Percentiles rank a stretch among this genome's conserved stretches.
These are phyloP conservation scores for Balaeniceps rex DNA, from an alignment of 2,113 vertebrate species.

Conservation along the genomic window DNA sequence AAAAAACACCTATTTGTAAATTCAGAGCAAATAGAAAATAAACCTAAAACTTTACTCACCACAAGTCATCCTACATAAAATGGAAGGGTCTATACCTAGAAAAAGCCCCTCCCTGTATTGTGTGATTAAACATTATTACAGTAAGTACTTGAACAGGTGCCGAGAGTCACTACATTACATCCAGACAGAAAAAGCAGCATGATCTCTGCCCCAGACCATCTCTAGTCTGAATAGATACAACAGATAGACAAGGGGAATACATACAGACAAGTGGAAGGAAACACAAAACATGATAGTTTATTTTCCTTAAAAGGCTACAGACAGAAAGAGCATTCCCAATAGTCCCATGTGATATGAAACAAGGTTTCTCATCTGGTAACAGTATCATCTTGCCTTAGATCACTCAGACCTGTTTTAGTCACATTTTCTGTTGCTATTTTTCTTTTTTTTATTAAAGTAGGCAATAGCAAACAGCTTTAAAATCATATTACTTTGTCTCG, in stretches of 20 bases:
- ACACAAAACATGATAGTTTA: not conserved
- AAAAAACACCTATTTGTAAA: not conserved
- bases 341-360: not conserved
- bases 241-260: rapidly evolving
- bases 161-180: not conserved
- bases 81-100: not conserved
- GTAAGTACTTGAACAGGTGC: not conserved
- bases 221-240: not conserved
- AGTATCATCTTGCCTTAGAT: not conserved
- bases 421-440: not conserved
- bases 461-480: not conserved
- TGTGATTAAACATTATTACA: not conserved
- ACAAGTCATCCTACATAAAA: not conserved
- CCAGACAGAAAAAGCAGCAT: not conserved
- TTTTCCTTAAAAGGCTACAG: not conserved
- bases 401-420: not conserved
- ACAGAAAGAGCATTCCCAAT: not conserved
- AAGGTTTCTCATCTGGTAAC: not conserved
- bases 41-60: not conserved
- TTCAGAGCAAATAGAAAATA: not conserved
- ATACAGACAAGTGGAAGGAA: not conserved
- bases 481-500: not conserved
- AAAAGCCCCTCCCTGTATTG: not conserved
- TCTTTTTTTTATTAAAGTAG: not conserved
- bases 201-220: not conserved